Evolutionary conservation across 2,797 vertebrate species (phyloP).

Genomic region (Scolopax rusticola): DNA sequence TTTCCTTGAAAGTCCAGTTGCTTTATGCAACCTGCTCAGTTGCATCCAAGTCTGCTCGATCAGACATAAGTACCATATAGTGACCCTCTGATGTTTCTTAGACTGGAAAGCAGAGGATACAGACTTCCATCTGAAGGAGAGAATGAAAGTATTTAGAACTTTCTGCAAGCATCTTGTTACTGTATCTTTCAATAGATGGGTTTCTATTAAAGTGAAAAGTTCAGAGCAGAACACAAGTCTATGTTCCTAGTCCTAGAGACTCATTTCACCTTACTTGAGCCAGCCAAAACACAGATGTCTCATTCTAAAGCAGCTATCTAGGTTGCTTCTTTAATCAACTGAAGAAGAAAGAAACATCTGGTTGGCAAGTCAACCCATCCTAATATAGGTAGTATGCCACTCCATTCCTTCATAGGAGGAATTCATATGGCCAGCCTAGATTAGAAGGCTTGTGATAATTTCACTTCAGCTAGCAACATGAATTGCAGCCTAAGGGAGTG

Average conservation of each 20-base stretch:
- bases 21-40: not conserved
- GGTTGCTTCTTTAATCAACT: not conserved
- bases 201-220: not conserved
- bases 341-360: not conserved
- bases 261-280: not conserved
- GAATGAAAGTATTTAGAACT: not conserved
- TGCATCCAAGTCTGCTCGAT: not conserved
- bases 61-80: rapidly evolving
- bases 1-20: not conserved
- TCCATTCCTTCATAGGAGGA: not conserved
- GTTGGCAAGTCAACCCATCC: not conserved
- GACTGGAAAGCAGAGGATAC: not conserved
- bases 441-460: not conserved
- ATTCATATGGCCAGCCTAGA: not conserved
- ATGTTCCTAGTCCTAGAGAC: not conserved
- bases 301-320: not conserved
- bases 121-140: not conserved
- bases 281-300: not conserved
- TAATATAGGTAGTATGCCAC: not conserved
- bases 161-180: not conserved
- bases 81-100: not conserved
- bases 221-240: not conserved
- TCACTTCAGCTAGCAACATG: not conserved
- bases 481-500: not conserved
- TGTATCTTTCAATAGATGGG: not conserved